Percentiles rank a stretch among this genome's conserved stretches.
Conservation (phyloP, 2,113 vertebrate species). For the Acanthisitta chloris region DNA sequence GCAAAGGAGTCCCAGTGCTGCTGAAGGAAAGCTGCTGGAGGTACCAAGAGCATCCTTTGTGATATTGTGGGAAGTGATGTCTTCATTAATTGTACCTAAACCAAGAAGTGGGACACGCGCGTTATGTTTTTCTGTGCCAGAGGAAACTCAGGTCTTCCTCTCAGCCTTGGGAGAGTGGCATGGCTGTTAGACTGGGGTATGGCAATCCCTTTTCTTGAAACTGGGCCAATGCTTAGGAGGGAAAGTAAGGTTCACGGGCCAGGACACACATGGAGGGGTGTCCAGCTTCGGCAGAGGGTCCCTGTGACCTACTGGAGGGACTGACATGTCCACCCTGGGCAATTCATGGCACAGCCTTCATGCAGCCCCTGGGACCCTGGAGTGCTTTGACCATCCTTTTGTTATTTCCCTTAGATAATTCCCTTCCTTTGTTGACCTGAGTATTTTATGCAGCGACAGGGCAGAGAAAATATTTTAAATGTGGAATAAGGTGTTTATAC, state of each 20-base stretch:
- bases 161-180: neutral
- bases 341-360: neutral
- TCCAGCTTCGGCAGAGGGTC: accelerated
- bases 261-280: neutral
- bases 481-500: constrained; percentile 12
- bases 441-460: neutral
- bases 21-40: neutral
- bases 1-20: accelerated
- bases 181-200: neutral
- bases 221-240: neutral
- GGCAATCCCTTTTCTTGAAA: neutral
- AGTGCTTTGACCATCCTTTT: neutral
- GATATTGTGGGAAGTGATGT: neutral
- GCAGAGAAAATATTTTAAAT: neutral
- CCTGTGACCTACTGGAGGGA: neutral
- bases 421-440: neutral
- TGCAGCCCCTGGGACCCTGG: neutral
- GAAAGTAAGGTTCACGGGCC: neutral
- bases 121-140: neutral
- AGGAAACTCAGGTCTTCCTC: neutral
- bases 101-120: accelerated
- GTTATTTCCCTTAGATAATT: neutral
- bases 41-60: neutral
- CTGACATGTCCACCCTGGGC: neutral
- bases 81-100: neutral